phyloP scores from a whole-genome alignment of 2,113 vertebrate species.

The Brachionichthys hirsutus region DNA sequence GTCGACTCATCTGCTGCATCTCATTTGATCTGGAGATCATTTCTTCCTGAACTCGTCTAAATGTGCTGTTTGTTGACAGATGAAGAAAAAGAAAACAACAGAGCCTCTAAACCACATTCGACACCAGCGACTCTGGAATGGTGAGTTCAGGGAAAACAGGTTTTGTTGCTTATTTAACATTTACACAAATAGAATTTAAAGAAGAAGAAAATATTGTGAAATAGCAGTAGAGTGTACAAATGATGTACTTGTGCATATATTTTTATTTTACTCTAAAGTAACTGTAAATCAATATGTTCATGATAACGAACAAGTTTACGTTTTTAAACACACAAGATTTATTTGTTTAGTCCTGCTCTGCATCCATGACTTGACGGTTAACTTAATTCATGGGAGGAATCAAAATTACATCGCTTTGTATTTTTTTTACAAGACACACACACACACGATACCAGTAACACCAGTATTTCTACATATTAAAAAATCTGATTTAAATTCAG shows the following conservation, averaged over 20 bases:
- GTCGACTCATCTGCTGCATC: not conserved
- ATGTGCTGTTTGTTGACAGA: conserved; percentile 76
- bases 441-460: too few relatives aligned
- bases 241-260: too few relatives aligned
- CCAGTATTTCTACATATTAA: not conserved
- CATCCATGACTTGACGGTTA: too few relatives aligned
- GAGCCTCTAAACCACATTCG: conserved; percentile 97
- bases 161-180: not conserved
- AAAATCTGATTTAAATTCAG: too few relatives aligned
- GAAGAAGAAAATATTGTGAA: too few relatives aligned
- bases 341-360: too few relatives aligned
- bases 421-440: not conserved
- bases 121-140: conserved; percentile 97
- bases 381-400: too few relatives aligned
- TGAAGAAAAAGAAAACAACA: conserved; percentile 98
- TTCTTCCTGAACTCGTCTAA: not conserved
- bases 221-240: too few relatives aligned
- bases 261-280: not conserved
- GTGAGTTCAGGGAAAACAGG: conserved; percentile 74
- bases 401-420: not conserved
- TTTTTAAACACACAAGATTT: too few relatives aligned
- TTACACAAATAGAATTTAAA: too few relatives aligned
- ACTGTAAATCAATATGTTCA: too few relatives aligned
- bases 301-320: too few relatives aligned
- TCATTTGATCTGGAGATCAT: not conserved